These are phyloP conservation scores for Microchrysa polita DNA, from an alignment of 2,888 invertebrate species.

Conservation along the genomic window DNA sequence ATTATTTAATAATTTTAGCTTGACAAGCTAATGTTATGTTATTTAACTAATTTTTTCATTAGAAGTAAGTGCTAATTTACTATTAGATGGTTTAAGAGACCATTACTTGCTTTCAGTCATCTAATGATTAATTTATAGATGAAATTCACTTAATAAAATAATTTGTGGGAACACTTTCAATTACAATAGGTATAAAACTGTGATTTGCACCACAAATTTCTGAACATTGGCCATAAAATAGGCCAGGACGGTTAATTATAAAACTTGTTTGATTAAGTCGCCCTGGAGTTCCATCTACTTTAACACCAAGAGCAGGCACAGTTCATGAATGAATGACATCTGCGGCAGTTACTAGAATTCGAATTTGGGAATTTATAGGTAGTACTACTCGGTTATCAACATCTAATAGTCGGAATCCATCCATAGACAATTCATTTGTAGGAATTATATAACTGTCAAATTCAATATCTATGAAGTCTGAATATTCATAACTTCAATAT, in stretches of 20 bases:
- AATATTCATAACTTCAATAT: conserved; percentile 75
- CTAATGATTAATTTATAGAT: conserved; percentile 63
- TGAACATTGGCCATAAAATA: conserved; percentile 80
- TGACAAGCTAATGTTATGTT: conserved; percentile 73
- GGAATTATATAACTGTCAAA: conserved; percentile 73
- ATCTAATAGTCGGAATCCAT: conserved; percentile 70
- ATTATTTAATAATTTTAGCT: conserved; percentile 69
- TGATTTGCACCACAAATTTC: conserved; percentile 85
- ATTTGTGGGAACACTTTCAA: conserved; percentile 69
- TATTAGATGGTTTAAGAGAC: conserved; percentile 76
- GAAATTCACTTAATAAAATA: conserved; percentile 70
- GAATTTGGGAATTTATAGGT: conserved; percentile 71
- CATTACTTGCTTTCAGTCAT: conserved; percentile 76
- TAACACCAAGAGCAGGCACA: conserved; percentile 70
- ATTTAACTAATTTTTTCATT: conserved; percentile 69
- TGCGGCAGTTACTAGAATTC: conserved; percentile 70
- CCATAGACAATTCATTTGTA: conserved; percentile 60
- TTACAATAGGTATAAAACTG: conserved; percentile 80
- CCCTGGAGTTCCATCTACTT: conserved; percentile 73
- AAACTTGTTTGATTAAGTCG: conserved; percentile 73
- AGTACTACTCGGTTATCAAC: conserved; percentile 72
- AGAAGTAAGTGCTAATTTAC: conserved; percentile 72
- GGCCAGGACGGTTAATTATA: conserved; percentile 70
- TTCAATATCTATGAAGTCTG: conserved; percentile 69
- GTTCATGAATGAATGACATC: conserved; percentile 77